Evolutionary conservation across 2,888 invertebrate species (phyloP).

Genomic region (Liopterus haemorrhoidalis): DNA sequence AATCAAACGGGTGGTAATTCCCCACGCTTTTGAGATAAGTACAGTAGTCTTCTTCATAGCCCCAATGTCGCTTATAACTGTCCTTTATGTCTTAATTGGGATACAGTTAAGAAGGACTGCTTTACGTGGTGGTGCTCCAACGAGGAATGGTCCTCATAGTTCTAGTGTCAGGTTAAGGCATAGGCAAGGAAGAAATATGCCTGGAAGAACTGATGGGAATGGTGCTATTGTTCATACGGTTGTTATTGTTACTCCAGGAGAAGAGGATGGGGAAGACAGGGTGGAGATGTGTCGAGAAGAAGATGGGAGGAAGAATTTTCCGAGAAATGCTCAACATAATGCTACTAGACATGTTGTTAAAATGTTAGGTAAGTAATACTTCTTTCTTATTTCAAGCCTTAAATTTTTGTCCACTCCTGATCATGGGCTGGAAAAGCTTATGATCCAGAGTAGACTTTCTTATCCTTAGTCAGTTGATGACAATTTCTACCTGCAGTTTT

Average conservation of each 20-base stretch:
- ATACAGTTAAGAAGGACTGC: conserved; percentile 44
- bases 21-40: conserved; percentile 50
- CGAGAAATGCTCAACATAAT: conserved; percentile 42
- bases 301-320: conserved; percentile 44
- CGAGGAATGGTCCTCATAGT: too few species aligned
- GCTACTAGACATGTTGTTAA: conserved; percentile 49
- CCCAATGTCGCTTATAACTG: conserved; percentile 55
- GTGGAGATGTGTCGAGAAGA: conserved; percentile 37
- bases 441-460: too few species aligned
- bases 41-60: conserved; percentile 55
- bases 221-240: conserved; percentile 1
- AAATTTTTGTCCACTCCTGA: too few species aligned
- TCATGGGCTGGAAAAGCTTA: too few species aligned
- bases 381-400: too few species aligned
- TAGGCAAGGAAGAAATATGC: too few species aligned
- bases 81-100: conserved; percentile 50
- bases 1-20: conserved; percentile 42
- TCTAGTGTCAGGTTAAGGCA: conserved; percentile 43
- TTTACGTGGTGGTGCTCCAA: conserved; percentile 35
- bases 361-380: conserved; percentile 57
- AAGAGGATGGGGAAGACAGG: not conserved
- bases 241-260: not conserved
- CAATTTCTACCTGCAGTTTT: too few species aligned
- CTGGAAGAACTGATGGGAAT: conserved; percentile 13
- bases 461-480: too few species aligned